Conservation (phyloP, 2,888 invertebrate species). For the Platycheirus rosarum region DNA sequence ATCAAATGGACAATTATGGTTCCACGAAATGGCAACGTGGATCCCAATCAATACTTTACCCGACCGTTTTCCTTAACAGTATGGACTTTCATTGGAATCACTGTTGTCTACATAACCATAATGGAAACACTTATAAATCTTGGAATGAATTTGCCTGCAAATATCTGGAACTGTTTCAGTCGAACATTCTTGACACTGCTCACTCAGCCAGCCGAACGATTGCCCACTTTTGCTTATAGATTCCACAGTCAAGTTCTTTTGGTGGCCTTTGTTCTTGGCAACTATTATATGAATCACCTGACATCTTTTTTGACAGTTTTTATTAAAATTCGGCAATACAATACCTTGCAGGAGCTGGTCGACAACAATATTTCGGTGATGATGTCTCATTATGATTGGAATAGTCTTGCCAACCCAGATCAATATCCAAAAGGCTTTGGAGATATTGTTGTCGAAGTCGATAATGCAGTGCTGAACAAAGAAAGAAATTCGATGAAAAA, state of each 20-base stretch:
- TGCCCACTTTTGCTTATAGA: too few species aligned
- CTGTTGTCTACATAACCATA: not conserved
- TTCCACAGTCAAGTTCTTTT: constrained; percentile 10
- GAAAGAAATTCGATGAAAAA: constrained; percentile 4
- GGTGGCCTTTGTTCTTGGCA: not conserved
- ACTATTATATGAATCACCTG: not conserved
- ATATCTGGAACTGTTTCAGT: not conserved
- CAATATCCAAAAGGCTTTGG: constrained; percentile 6
- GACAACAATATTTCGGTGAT: constrained; percentile 7
- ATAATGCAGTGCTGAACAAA: not conserved
- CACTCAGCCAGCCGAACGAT: not conserved
- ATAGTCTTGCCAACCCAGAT: not conserved
- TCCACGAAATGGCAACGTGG: constrained; percentile 1
- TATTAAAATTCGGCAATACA: not conserved
- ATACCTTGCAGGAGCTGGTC: constrained; percentile 1
- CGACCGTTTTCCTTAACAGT: constrained; percentile 1
- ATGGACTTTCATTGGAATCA: constrained; percentile 6
- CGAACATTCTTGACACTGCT: not conserved
- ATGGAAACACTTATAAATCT: not conserved
- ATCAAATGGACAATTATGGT: constrained; percentile 2
- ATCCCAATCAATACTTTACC: not conserved
- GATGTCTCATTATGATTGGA: constrained; percentile 24
- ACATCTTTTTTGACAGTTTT: constrained; percentile 18
- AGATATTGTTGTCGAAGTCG: not conserved
- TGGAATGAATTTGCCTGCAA: too few species aligned